Evolutionary conservation across 2,888 invertebrate genomes (phyloP).

Genomic region (Oxystoma pomonae): DNA sequence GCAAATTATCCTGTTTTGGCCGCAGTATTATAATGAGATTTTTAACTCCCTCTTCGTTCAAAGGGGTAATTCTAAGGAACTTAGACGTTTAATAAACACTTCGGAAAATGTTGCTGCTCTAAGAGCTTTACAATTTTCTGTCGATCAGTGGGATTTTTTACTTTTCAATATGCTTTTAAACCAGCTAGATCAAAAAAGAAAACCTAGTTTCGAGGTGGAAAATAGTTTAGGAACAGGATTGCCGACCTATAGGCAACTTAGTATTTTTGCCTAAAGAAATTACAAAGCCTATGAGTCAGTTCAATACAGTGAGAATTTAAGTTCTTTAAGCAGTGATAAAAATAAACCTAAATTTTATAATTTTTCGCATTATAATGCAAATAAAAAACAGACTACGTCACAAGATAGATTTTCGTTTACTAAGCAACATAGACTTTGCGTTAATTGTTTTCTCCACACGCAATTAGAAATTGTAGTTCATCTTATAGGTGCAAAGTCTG

Average conservation of each 20-base stretch:
- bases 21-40: neutral
- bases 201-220: neutral
- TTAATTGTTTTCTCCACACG: neutral
- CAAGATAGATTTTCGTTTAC: neutral
- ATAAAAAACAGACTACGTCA: too few species aligned
- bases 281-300: too few species aligned
- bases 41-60: neutral
- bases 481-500: neutral
- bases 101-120: slow-evolving; percentile 1
- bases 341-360: too few species aligned
- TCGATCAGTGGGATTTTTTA: neutral
- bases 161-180: neutral
- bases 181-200: neutral
- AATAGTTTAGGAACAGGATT: neutral
- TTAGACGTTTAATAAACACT: neutral
- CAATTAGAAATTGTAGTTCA: too few species aligned
- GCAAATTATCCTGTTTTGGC: slow-evolving; percentile 14
- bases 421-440: neutral
- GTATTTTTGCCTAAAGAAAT: neutral
- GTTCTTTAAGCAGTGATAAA: too few species aligned
- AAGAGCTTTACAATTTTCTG: neutral
- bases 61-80: neutral
- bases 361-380: too few species aligned
- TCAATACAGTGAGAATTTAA: too few species aligned
- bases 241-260: neutral